Evolutionary conservation across 2,113 vertebrate genomes (phyloP).

Genomic region (Zosterops hypoxanthus): DNA sequence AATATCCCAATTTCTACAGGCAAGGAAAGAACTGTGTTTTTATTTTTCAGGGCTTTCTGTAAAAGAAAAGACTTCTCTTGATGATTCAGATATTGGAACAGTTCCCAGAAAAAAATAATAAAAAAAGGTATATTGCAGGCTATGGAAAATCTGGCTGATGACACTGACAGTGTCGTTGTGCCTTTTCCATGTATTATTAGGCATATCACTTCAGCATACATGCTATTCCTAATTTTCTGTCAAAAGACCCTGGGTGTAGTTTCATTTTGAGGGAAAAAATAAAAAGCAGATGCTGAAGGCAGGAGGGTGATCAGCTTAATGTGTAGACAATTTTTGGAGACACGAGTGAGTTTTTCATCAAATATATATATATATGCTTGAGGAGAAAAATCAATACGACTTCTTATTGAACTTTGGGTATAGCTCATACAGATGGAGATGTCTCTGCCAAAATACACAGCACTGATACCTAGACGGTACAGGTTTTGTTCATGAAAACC

Average conservation of each 20-base stretch:
- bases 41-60: neutral
- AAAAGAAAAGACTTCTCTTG: neutral
- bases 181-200: neutral
- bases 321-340: neutral
- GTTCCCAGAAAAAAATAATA: neutral
- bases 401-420: neutral
- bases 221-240: neutral
- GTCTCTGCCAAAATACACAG: neutral
- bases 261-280: neutral
- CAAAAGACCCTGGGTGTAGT: neutral
- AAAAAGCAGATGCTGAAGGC: neutral
- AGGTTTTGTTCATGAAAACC: neutral
- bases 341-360: neutral
- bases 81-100: conserved; percentile 21
- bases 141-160: neutral
- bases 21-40: neutral
- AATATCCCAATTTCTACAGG: neutral
- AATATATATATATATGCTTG: neutral
- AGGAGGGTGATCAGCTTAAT: neutral
- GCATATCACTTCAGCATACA: neutral
- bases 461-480: neutral
- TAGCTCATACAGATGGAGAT: neutral
- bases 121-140: neutral
- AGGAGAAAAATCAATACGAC: neutral
- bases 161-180: neutral